These are phyloP conservation scores for Sebastes trivittatus DNA, from an alignment of 2,797 vertebrate species.

Conservation along the genomic window DNA sequence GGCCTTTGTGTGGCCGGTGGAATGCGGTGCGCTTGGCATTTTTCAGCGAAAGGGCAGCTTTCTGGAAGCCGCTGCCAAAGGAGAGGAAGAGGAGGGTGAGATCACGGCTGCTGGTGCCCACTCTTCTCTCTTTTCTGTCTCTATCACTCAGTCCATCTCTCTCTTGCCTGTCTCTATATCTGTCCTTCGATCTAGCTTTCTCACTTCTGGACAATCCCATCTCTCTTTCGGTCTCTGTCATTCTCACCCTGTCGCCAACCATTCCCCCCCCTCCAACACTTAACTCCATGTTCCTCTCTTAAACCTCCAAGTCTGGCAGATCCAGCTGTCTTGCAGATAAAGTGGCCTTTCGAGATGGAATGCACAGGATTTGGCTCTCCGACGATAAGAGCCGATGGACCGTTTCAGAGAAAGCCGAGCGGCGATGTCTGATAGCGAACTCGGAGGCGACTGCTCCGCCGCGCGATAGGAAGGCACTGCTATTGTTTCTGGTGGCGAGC, in stretches of 20 bases:
- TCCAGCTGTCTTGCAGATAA: constrained; percentile 24
- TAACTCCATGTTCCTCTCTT: constrained; percentile 5
- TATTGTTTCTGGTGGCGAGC: constrained; percentile 65
- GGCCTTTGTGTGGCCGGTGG: constrained; percentile 77
- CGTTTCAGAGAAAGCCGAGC: background rate
- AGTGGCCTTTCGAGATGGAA: constrained; percentile 53
- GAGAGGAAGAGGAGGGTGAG: constrained; percentile 72
- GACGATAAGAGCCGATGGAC: constrained; percentile 56
- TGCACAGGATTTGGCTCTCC: constrained; percentile 51
- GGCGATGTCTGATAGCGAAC: constrained; percentile 41
- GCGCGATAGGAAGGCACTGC: constrained; percentile 53
- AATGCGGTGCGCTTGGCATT: constrained; percentile 85
- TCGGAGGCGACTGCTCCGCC: constrained; percentile 31
- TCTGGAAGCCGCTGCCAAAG: constrained; percentile 75
- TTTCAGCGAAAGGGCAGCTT: constrained; percentile 85
- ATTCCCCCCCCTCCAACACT: background rate
- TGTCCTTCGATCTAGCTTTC: constrained; percentile 23
- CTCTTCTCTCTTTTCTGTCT: constrained; percentile 51
- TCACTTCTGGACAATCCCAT: constrained; percentile 49
- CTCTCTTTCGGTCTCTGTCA: constrained; percentile 32
- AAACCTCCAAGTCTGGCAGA: constrained; percentile 14
- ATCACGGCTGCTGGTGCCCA: constrained; percentile 82
- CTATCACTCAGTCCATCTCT: constrained; percentile 40
- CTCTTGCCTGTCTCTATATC: constrained; percentile 36
- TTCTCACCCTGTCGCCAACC: background rate